phyloP scores from a whole-genome alignment of 2,113 vertebrate genomes.

The Eulacestoma nigropectus region DNA sequence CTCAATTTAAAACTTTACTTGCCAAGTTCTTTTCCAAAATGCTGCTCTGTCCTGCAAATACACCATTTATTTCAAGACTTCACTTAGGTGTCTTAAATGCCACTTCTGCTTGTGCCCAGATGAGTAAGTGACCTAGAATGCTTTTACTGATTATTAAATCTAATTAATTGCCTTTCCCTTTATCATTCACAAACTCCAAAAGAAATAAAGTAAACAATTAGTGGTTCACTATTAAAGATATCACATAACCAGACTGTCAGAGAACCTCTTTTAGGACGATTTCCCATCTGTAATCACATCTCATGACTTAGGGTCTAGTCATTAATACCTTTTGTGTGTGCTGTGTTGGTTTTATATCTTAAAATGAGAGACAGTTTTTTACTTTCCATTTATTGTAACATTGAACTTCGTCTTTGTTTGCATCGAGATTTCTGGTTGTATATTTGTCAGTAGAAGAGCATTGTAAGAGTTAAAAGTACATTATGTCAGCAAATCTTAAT shows the following conservation, averaged over 20 bases:
- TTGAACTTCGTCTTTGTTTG: not conserved
- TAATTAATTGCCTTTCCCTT: constrained; percentile 4
- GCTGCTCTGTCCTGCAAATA: not conserved
- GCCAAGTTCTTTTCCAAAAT: not conserved
- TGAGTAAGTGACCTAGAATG: constrained; percentile 6
- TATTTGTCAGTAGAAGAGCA: not conserved
- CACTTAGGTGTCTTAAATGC: not conserved
- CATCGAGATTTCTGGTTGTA: not conserved
- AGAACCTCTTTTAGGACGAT: not conserved
- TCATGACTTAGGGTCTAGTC: not conserved
- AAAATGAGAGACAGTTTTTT: not conserved
- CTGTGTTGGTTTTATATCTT: not conserved
- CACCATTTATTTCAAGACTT: not conserved
- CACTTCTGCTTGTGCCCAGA: not conserved
- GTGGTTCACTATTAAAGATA: not conserved
- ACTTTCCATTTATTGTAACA: not conserved
- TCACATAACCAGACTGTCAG: not conserved
- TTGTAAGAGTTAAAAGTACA: not conserved
- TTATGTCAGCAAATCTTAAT: not conserved
- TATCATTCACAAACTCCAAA: not conserved
- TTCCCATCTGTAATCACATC: not conserved
- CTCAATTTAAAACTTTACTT: not conserved
- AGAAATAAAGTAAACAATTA: not conserved
- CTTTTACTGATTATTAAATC: not conserved
- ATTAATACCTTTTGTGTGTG: not conserved